These are phyloP conservation scores for Gortyna flavago DNA, from an alignment of 2,888 invertebrate species.

Conservation along the genomic window DNA sequence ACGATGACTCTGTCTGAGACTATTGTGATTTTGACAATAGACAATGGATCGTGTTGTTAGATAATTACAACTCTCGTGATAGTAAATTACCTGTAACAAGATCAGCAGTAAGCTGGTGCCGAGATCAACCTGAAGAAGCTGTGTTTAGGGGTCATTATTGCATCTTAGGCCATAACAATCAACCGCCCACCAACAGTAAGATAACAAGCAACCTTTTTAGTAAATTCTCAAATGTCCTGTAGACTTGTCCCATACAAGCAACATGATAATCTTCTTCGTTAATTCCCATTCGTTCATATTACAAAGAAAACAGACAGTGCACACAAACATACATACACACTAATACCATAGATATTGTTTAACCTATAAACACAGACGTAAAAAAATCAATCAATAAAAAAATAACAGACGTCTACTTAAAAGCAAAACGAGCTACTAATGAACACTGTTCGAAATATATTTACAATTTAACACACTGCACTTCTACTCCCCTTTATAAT, in stretches of 20 bases:
- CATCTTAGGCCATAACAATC: neutral
- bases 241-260: neutral
- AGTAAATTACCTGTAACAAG: neutral
- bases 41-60: neutral
- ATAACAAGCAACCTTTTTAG: neutral
- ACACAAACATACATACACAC: conserved; percentile 35
- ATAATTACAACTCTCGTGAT: neutral
- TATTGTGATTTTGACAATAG: neutral
- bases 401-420: conserved; percentile 78
- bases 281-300: conserved; percentile 1
- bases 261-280: neutral
- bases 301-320: conserved; percentile 17
- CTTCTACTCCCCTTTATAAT: neutral
- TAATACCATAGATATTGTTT: conserved; percentile 38
- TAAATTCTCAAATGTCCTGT: neutral
- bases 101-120: neutral
- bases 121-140: neutral
- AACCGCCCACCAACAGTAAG: neutral
- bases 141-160: neutral
- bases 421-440: conserved; percentile 81
- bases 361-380: conserved; percentile 53
- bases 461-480: conserved; percentile 45
- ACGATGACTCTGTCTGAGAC: neutral
- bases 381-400: conserved; percentile 66
- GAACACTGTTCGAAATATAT: conserved; percentile 71